phyloP scores from a whole-genome alignment of 2,797 vertebrate genomes.

The Onychomys leucogaster region DNA sequence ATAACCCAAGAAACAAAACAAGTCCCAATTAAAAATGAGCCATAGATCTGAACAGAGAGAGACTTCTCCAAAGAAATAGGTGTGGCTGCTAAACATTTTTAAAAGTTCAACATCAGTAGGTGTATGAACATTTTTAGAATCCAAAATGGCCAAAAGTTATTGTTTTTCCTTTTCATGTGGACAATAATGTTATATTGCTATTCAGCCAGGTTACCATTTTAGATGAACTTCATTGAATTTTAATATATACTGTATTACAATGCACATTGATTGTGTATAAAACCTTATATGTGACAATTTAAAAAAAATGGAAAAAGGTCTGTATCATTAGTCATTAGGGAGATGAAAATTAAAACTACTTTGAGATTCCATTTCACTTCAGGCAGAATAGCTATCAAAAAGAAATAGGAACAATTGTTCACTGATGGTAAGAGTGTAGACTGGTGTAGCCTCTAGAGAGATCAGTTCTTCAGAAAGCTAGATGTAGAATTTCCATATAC shows the following conservation, averaged over 20 bases:
- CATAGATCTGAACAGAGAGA: neutral
- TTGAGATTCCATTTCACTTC: neutral
- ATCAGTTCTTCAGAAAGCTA: neutral
- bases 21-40: neutral
- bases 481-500: neutral
- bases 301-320: neutral
- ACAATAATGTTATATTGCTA: slow-evolving; percentile 98
- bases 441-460: neutral
- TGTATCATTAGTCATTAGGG: neutral
- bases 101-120: neutral
- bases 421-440: neutral
- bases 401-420: neutral
- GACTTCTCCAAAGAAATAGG: neutral
- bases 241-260: slow-evolving; percentile 93
- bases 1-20: neutral
- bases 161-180: slow-evolving; percentile 90
- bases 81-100: neutral
- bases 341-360: neutral
- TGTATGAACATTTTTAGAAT: slow-evolving; percentile 71
- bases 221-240: slow-evolving; percentile 90
- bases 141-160: slow-evolving; percentile 85
- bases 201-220: slow-evolving; percentile 97
- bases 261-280: slow-evolving; percentile 89
- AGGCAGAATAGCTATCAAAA: neutral
- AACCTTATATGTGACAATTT: neutral